Conservation (phyloP, 2,888 invertebrate genomes). For the Heliconius cydno region DNA sequence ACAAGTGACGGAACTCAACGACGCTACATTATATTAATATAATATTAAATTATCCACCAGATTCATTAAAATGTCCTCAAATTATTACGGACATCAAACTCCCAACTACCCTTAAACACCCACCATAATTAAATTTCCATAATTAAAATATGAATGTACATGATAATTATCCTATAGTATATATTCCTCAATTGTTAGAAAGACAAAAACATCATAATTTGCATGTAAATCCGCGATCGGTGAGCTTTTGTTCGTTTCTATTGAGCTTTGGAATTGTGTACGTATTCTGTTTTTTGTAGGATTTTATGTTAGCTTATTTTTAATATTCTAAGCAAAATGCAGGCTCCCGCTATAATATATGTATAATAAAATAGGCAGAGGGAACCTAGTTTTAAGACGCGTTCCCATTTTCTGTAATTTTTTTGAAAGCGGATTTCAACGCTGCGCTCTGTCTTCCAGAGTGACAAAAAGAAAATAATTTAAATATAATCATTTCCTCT, state of each 20-base stretch:
- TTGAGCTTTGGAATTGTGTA: constrained; percentile 24
- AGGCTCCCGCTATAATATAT: too few species aligned
- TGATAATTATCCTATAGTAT: background rate
- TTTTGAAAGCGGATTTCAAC: background rate
- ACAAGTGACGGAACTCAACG: background rate
- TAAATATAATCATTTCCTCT: too few species aligned
- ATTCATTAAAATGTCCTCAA: too few species aligned
- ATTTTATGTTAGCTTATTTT: too few species aligned
- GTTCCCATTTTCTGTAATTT: too few species aligned
- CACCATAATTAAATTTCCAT: background rate
- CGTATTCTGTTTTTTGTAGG: background rate
- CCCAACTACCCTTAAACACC: background rate
- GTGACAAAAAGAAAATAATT: background rate
- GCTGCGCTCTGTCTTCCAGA: background rate
- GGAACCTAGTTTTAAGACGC: too few species aligned
- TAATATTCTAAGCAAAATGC: too few species aligned
- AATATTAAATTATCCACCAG: too few species aligned
- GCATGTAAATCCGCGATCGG: constrained; percentile 24
- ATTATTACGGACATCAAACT: background rate
- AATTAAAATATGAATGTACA: background rate
- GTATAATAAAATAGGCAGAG: too few species aligned
- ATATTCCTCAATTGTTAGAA: constrained; percentile 18
- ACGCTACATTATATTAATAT: background rate
- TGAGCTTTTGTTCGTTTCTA: constrained; percentile 24
- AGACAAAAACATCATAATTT: constrained; percentile 25